Evolutionary conservation across 2,888 invertebrate species (phyloP).

Genomic region (Agonopterix arenella): DNA sequence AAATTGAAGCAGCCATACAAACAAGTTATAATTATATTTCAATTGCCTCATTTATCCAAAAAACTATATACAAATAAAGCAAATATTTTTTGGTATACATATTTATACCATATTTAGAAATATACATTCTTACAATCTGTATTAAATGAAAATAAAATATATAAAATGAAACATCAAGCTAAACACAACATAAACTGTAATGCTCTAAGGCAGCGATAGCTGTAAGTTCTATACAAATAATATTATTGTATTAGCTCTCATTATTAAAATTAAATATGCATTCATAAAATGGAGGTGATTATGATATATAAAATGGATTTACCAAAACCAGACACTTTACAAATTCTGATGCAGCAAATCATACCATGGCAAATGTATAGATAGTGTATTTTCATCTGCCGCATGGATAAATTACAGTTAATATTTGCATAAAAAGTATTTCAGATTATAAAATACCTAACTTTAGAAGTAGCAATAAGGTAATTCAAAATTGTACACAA

Average conservation of each 20-base stretch:
- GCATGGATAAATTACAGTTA: too few relatives aligned
- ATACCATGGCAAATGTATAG: too few relatives aligned
- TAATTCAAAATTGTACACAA: constrained; percentile 42
- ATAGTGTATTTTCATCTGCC: too few relatives aligned
- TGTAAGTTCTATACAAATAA: neutral
- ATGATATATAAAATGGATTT: constrained; percentile 5
- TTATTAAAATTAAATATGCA: neutral
- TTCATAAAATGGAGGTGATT: constrained; percentile 2
- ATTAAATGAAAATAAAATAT: constrained; percentile 2
- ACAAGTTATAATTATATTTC: neutral
- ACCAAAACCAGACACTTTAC: too few relatives aligned
- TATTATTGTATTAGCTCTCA: neutral
- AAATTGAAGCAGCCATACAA: constrained; percentile 7
- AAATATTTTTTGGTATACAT: constrained; percentile 21
- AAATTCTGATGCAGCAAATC: too few relatives aligned
- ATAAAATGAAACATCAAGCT: constrained; percentile 2
- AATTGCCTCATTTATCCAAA: constrained; percentile 12
- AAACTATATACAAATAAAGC: constrained; percentile 31
- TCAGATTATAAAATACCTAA: constrained; percentile 23
- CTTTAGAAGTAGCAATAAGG: constrained; percentile 32
- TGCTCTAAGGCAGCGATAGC: neutral
- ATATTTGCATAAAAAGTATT: neutral
- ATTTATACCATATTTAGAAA: constrained; percentile 20
- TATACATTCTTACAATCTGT: constrained; percentile 15
- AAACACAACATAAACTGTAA: neutral